Percentiles rank a stretch among this genome's conserved stretches.
phyloP scores from a whole-genome alignment of 2,797 vertebrate genomes.

The Neostethus bicornis region DNA sequence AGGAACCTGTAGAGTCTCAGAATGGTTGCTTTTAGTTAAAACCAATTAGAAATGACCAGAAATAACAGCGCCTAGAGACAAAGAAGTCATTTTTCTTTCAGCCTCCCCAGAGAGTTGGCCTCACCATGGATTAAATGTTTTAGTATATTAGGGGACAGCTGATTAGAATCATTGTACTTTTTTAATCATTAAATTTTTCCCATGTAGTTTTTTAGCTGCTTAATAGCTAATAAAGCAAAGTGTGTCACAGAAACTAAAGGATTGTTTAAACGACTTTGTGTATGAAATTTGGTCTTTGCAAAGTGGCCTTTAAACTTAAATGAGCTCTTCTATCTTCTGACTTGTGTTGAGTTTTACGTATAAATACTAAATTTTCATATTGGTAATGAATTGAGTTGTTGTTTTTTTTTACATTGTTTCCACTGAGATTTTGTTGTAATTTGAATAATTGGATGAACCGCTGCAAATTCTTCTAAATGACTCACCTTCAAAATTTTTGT shows the following conservation, averaged over 20 bases:
- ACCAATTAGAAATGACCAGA: constrained; percentile 90
- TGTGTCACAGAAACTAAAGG: constrained; percentile 80
- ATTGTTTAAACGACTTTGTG: constrained; percentile 80
- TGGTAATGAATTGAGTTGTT: not conserved
- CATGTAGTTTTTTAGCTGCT: constrained; percentile 79
- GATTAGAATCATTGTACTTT: constrained; percentile 85
- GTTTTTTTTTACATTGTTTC: not conserved
- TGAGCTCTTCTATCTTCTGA: constrained; percentile 33
- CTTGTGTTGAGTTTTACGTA: constrained; percentile 44
- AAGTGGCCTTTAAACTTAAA: constrained; percentile 46
- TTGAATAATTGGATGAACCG: constrained; percentile 4
- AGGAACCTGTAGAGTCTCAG: constrained; percentile 83
- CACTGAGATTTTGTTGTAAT: not conserved
- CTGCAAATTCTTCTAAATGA: constrained; percentile 16
- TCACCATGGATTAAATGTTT: constrained; percentile 87
- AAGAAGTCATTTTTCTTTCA: constrained; percentile 87
- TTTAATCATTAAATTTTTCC: constrained; percentile 84
- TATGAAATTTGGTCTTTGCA: constrained; percentile 70
- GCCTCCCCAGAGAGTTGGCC: constrained; percentile 81
- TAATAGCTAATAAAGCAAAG: constrained; percentile 77
- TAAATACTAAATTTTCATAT: constrained; percentile 10
- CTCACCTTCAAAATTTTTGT: constrained; percentile 15
- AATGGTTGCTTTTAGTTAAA: constrained; percentile 88
- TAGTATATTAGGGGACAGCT: constrained; percentile 87
- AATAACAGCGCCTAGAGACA: constrained; percentile 88